Base-by-base conservation (phyloP, 2,888 invertebrate genomes). In the Philaethria dido region DNA sequence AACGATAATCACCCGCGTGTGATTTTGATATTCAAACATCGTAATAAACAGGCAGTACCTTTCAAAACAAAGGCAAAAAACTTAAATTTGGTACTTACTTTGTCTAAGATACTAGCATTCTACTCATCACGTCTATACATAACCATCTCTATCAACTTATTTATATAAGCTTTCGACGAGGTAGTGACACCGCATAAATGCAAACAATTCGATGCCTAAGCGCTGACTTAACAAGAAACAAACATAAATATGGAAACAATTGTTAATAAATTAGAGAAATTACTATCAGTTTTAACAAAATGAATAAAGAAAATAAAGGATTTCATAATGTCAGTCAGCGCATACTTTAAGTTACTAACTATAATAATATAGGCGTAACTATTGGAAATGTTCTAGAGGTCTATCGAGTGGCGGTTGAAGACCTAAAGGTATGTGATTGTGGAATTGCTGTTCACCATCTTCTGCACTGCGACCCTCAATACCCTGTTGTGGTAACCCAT, bases 341-440 rank as follows among this genome's bases (percentile, higher is more conserved):
- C 22, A 50, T 16, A 50, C 16, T 50, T 62, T 59, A 55, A 70
- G 68, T 68, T 70, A 68, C 68, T n/a, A 64, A 36, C 70, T 70
- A 70, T 68, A 73, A 72, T 66, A 54, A 52, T 62, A 72, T 71
- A 75, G 71, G 61, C 48, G 71, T 71, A 69, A 68, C 68, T 88
- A 92, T 74, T 82, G 85, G 79, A 92, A 92, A 73, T 91, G 83
- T 50, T 92, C 92, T n/a, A 89, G 83, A 5, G 92, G 89, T 42
- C 89, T 81, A 73, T 92, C 88, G 44, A 90, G 81, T 3, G 92
- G 92, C n/a, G 84, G 87, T 78, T 92, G 91, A 36, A 91, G 81
- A 8, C 86, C 87, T 16, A 89, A 79, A 0, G 93, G 92, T 69
- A 93, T 91, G 77, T 92, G 93, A 73, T 92, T 91, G 73, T 88